These are phyloP conservation scores for Sebastes glaucus DNA, from an alignment of 2,797 vertebrate species.

Conservation along the genomic window DNA sequence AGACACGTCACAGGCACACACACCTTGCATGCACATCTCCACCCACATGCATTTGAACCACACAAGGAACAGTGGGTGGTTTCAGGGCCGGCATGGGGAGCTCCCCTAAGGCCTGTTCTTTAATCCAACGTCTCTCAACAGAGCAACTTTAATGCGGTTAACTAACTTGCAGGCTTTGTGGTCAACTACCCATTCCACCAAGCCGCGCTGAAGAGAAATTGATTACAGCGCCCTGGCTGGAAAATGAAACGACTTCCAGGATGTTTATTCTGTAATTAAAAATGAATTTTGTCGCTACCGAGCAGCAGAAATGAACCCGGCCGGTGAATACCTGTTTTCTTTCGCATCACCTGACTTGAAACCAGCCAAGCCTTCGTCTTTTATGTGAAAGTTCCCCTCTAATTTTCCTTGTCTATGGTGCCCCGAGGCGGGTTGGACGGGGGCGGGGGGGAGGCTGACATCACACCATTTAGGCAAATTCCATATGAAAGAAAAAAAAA, in stretches of 20 bases:
- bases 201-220: slow-evolving; percentile 62
- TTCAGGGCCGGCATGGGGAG: slow-evolving; percentile 57
- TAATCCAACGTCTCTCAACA: slow-evolving; percentile 66
- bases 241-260: slow-evolving; percentile 71
- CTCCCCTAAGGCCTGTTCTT: slow-evolving; percentile 65
- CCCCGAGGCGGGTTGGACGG: slow-evolving; percentile 59
- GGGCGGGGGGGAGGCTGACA: slow-evolving; percentile 70
- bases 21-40: slow-evolving; percentile 69
- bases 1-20: slow-evolving; percentile 44
- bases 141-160: slow-evolving; percentile 70
- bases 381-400: slow-evolving; percentile 82
- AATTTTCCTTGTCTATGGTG: slow-evolving; percentile 78
- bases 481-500: slow-evolving; percentile 62
- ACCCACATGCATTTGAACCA: slow-evolving; percentile 59
- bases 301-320: slow-evolving; percentile 49
- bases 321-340: slow-evolving; percentile 76
- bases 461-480: slow-evolving; percentile 80
- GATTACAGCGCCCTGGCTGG: slow-evolving; percentile 65
- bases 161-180: slow-evolving; percentile 72
- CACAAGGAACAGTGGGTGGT: slow-evolving; percentile 67
- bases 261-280: slow-evolving; percentile 66
- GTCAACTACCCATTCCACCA: slow-evolving; percentile 60
- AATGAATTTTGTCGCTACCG: slow-evolving; percentile 65
- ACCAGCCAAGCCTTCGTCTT: slow-evolving; percentile 74
- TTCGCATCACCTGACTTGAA: slow-evolving; percentile 79